These are phyloP conservation scores for Zaprionus lachaisei DNA, from an alignment of 1,140 invertebrate species.

Conservation along the genomic window DNA sequence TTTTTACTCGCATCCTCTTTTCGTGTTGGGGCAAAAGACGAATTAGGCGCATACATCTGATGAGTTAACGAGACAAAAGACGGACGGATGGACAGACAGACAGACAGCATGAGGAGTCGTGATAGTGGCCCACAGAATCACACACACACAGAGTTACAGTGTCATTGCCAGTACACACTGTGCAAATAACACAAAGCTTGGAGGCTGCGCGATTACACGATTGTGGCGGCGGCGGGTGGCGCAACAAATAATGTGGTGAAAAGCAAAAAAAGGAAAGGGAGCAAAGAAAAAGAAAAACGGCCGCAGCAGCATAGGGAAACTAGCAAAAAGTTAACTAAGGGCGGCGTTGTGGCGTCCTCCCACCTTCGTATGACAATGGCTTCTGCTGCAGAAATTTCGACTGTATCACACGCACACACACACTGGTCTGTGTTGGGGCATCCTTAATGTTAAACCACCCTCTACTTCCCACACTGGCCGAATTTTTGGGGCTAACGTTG, in stretches of 20 bases:
- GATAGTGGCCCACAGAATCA: conserved; percentile 81
- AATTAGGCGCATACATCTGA: conserved; percentile 32
- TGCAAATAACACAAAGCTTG: conserved; percentile 33
- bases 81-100: neutral
- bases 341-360: conserved; percentile 26
- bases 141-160: conserved; percentile 45
- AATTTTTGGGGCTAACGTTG: conserved; percentile 45
- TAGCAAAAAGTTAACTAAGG: conserved; percentile 80
- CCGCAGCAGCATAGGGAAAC: conserved; percentile 57
- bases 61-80: conserved; percentile 33
- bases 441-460: conserved; percentile 55
- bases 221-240: conserved; percentile 47
- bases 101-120: conserved; percentile 32
- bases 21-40: conserved; percentile 7
- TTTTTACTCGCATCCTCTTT: conserved; percentile 10
- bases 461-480: conserved; percentile 32
- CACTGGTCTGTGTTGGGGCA: conserved; percentile 46
- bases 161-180: conserved; percentile 67
- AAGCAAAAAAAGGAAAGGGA: neutral
- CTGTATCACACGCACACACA: conserved; percentile 8
- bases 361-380: conserved; percentile 12
- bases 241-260: conserved; percentile 69
- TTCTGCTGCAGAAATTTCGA: conserved; percentile 36
- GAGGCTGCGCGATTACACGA: conserved; percentile 59
- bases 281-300: conserved; percentile 5